Conservation (phyloP, 2,797 vertebrate genomes). For the Liasis olivaceus region DNA sequence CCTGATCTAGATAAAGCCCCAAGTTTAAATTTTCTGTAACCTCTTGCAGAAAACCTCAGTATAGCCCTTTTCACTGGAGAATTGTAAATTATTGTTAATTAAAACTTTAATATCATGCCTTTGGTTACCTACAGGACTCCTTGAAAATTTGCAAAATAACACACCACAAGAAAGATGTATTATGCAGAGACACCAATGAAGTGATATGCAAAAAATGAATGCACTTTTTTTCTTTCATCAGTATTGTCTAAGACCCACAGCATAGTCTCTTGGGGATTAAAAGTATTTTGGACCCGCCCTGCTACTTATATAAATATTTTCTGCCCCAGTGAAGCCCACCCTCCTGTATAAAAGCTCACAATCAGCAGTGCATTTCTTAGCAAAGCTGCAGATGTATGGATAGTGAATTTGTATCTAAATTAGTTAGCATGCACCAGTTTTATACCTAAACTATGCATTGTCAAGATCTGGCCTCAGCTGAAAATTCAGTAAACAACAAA, state of each 20-base stretch:
- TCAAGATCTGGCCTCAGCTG: not conserved
- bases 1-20: not conserved
- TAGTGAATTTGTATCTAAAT: not conserved
- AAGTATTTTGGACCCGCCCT: not conserved
- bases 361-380: not conserved
- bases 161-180: not conserved
- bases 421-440: not conserved
- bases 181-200: not conserved
- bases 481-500: constrained; percentile 11
- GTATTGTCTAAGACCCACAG: not conserved
- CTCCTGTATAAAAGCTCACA: not conserved
- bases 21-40: not conserved
- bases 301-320: not conserved
- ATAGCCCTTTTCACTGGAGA: not conserved
- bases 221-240: not conserved
- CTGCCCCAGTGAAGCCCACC: not conserved
- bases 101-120: not conserved
- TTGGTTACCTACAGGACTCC: not conserved
- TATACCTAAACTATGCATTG: not conserved
- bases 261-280: not conserved
- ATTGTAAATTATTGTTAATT: not conserved
- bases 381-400: not conserved
- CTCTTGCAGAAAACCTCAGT: not conserved
- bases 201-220: not conserved
- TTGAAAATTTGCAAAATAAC: not conserved